Conservation (phyloP, 2,797 vertebrate species). For the Cryptoblepharus egeriae region DNA sequence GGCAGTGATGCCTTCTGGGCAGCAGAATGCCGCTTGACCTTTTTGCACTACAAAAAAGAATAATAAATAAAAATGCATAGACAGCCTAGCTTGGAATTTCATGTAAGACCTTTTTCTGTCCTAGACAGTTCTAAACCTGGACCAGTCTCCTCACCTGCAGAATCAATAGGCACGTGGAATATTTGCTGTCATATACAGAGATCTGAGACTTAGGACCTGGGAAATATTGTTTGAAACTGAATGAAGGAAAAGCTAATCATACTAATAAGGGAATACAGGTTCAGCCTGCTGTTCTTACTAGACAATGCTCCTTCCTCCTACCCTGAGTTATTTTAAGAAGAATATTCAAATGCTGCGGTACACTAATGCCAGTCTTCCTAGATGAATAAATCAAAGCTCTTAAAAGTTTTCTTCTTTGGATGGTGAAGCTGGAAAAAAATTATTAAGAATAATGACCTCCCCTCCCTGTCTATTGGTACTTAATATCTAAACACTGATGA, state of each 20-base stretch:
- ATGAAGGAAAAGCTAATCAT: neutral
- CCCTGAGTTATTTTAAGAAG: conserved; percentile 8
- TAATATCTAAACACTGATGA: neutral
- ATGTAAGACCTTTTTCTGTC: neutral
- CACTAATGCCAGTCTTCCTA: conserved; percentile 2
- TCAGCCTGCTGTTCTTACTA: neutral
- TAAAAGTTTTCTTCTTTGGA: neutral
- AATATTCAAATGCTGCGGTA: neutral
- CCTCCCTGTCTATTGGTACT: conserved; percentile 29
- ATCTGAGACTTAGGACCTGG: neutral
- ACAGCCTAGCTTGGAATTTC: neutral
- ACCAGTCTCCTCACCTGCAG: neutral
- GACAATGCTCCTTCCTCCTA: conserved; percentile 14
- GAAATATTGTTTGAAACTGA: neutral
- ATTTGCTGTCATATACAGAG: neutral
- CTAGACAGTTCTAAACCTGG: neutral
- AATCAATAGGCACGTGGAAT: neutral
- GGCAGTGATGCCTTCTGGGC: neutral
- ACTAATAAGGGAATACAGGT: neutral
- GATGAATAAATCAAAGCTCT: conserved; percentile 25
- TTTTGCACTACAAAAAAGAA: too few species aligned
- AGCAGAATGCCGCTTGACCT: neutral
- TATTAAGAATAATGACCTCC: conserved; percentile 17
- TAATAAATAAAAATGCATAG: neutral
- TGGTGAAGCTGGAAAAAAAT: rapidly evolving